Evolutionary conservation across 53 echinoderm and acorn worm species (phyloP).

Genomic region (Arbacia lixula): DNA sequence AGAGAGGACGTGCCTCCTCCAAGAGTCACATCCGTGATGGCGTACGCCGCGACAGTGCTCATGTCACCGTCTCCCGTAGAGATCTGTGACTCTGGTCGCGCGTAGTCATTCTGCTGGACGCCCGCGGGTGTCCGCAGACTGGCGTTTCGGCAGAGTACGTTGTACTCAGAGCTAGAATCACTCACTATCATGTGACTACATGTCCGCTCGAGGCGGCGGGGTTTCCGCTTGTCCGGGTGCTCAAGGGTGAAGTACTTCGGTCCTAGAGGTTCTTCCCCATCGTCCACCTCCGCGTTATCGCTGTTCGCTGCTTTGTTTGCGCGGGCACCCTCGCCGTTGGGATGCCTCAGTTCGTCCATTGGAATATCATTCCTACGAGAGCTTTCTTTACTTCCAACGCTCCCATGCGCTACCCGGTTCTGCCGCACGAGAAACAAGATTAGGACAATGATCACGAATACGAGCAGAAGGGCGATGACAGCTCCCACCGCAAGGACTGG

Average conservation of each 20-base stretch:
- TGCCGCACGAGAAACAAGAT: conserved; percentile 46
- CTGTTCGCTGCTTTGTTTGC: not conserved
- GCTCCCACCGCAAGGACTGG: conserved; percentile 37
- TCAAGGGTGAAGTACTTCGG: conserved; percentile 50
- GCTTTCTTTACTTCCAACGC: conserved; percentile 27
- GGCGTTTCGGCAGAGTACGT: conserved; percentile 16
- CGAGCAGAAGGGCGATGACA: conserved; percentile 42
- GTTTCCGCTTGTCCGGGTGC: conserved; percentile 31
- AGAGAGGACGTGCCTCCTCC: conserved; percentile 27
- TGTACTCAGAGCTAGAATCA: conserved; percentile 29
- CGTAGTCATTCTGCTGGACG: conserved; percentile 43
- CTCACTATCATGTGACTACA: conserved; percentile 36
- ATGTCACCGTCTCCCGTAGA: conserved; percentile 15
- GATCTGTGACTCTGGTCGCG: conserved; percentile 33
- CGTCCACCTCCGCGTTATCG: conserved; percentile 15
- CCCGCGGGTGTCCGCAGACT: conserved; percentile 23
- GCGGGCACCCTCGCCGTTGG: not conserved
- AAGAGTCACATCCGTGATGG: conserved; percentile 51
- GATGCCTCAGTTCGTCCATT: conserved; percentile 18
- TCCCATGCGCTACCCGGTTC: conserved; percentile 51
- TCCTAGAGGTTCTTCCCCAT: not conserved
- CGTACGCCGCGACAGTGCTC: conserved; percentile 49
- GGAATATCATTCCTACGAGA: conserved; percentile 8
- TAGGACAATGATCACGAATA: conserved; percentile 32
- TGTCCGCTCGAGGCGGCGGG: conserved; percentile 27